Conservation (phyloP, 2,113 vertebrate genomes). For the Falcunculus frontatus region DNA sequence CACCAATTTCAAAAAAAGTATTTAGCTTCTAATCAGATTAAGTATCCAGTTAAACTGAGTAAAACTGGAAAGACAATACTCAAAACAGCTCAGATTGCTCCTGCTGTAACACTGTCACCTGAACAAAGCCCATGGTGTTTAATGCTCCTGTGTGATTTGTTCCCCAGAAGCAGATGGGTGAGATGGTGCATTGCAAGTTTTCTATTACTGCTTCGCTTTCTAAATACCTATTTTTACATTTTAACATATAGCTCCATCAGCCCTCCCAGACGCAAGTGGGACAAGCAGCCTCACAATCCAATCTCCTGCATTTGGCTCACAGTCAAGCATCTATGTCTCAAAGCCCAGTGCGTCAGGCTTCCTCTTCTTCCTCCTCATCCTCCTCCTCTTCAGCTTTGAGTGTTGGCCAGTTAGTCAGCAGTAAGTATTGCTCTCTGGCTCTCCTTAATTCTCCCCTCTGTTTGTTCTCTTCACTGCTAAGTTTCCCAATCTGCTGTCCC, state of each 20-base stretch:
- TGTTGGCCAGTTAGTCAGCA: conserved; percentile 98
- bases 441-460: background rate
- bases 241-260: conserved; percentile 82
- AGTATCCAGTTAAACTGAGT: background rate
- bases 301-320: conserved; percentile 93
- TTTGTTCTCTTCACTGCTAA: conserved; percentile 7
- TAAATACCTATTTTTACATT: conserved; percentile 66
- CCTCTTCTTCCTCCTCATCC: conserved; percentile 90
- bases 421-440: conserved; percentile 84
- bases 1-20: background rate
- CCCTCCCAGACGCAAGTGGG: conserved; percentile 85
- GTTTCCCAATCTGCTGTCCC: background rate
- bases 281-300: conserved; percentile 84
- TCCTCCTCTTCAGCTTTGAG: conserved; percentile 97
- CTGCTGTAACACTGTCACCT: background rate
- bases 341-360: conserved; percentile 82
- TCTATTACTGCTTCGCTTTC: conserved; percentile 18
- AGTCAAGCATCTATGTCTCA: conserved; percentile 88
- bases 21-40: background rate
- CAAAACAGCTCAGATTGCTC: background rate
- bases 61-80: background rate
- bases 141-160: background rate
- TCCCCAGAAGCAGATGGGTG: background rate
- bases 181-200: background rate
- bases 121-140: background rate